Conservation (phyloP, 2,888 invertebrate species). For the Drosophila ezoana region DNA sequence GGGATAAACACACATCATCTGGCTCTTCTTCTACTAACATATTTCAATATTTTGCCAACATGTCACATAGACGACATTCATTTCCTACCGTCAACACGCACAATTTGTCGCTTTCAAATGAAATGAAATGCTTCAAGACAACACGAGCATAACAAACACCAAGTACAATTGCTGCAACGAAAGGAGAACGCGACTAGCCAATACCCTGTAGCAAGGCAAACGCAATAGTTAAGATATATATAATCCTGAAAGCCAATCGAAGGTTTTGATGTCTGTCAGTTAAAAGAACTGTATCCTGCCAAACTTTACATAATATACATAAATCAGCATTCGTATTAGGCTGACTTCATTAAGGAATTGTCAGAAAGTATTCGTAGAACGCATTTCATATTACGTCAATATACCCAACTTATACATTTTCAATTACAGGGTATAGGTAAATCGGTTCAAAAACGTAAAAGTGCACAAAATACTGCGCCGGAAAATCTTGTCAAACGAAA, state of each 20-base stretch:
- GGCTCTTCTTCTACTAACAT: conserved; percentile 33
- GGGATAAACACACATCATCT: conserved; percentile 49
- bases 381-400: not conserved
- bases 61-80: conserved; percentile 73
- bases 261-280: too few species aligned
- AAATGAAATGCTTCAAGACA: conserved; percentile 61
- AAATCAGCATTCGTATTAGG: too few species aligned
- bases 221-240: too few species aligned
- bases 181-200: not conserved
- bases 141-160: conserved; percentile 29
- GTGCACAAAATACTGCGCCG: conserved; percentile 16
- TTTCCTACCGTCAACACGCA: conserved; percentile 78
- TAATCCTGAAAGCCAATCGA: too few species aligned
- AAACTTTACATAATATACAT: not conserved
- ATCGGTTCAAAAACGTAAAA: conserved; percentile 17
- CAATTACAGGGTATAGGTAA: conserved; percentile 7
- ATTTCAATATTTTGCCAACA: conserved; percentile 76
- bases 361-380: not conserved
- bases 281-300: not conserved
- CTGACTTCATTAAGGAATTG: too few species aligned
- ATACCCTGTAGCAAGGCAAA: conserved; percentile 4
- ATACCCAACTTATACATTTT: not conserved
- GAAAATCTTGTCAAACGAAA: conserved; percentile 33
- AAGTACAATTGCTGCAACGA: not conserved
- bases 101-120: conserved; percentile 76